Percentiles rank a stretch among this genome's conserved stretches.
phyloP scores from a whole-genome alignment of 1,140 invertebrate species.

The Drosophila littoralis region DNA sequence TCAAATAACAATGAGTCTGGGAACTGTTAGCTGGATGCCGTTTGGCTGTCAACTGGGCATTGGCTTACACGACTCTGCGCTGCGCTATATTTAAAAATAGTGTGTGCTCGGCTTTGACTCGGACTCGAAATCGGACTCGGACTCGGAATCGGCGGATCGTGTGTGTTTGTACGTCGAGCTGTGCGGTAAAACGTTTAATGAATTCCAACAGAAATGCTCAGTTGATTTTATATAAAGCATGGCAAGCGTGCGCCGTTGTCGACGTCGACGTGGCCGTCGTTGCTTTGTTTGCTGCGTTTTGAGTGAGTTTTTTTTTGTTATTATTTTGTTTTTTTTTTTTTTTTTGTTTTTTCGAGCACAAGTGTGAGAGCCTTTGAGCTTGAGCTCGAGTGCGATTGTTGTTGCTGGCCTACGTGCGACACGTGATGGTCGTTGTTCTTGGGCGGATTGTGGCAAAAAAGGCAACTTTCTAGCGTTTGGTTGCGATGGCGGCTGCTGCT shows the following conservation, averaged over 20 bases:
- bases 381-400: constrained; percentile 27
- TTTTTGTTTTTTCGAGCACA: constrained; percentile 10
- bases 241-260: constrained; percentile 57
- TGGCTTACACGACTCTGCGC: constrained; percentile 35
- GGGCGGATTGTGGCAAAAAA: constrained; percentile 24
- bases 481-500: background rate
- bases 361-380: constrained; percentile 26
- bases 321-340: constrained; percentile 23
- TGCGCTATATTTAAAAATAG: constrained; percentile 23
- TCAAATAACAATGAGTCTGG: constrained; percentile 31
- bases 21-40: constrained; percentile 37
- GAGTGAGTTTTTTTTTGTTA: constrained; percentile 65
- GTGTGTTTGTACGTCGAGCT: constrained; percentile 56
- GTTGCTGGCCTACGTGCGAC: constrained; percentile 66
- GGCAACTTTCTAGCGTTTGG: constrained; percentile 65
- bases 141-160: constrained; percentile 40
- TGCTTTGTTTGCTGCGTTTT: constrained; percentile 66
- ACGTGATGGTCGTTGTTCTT: constrained; percentile 70
- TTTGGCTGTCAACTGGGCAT: constrained; percentile 21
- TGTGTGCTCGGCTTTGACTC: constrained; percentile 7
- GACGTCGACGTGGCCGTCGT: constrained; percentile 46
- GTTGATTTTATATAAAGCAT: constrained; percentile 84
- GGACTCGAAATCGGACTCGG: constrained; percentile 16
- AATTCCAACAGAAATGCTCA: constrained; percentile 84
- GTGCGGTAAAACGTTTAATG: constrained; percentile 84